Conservation (phyloP, 2,113 vertebrate species). For the Carassius auratus region DNA sequence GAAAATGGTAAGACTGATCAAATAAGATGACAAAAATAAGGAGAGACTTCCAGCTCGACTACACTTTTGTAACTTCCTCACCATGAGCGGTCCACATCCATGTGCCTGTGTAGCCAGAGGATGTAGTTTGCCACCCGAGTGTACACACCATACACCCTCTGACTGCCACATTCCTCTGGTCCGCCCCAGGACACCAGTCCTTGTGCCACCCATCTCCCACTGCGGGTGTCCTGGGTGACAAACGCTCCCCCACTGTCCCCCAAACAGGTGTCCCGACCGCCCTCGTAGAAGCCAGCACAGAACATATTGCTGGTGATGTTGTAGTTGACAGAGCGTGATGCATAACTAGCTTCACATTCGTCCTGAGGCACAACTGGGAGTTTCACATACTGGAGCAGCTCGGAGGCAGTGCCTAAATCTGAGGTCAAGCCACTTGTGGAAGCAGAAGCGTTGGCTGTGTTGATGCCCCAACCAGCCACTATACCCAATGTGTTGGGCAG, state of each 20-base stretch:
- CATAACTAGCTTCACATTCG: slow-evolving; percentile 89
- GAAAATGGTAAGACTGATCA: not conserved
- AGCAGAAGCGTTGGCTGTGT: slow-evolving; percentile 81
- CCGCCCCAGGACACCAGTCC: slow-evolving; percentile 96
- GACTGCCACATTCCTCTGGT: slow-evolving; percentile 92
- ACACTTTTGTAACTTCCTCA: not conserved
- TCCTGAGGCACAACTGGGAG: slow-evolving; percentile 89
- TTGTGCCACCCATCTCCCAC: slow-evolving; percentile 84
- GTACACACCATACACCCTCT: slow-evolving; percentile 94
- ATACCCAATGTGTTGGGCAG: slow-evolving; percentile 83
- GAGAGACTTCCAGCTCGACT: not conserved
- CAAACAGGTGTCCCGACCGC: slow-evolving; percentile 91
- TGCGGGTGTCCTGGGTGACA: slow-evolving; percentile 79
- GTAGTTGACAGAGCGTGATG: slow-evolving; percentile 86
- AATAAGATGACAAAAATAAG: not conserved
- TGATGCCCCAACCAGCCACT: slow-evolving; percentile 96
- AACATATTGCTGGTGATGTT: slow-evolving; percentile 97
- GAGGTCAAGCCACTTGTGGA: slow-evolving; percentile 76
- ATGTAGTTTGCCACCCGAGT: slow-evolving; percentile 88
- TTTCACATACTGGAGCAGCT: slow-evolving; percentile 91
- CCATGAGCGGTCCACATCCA: slow-evolving; percentile 56
- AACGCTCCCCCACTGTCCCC: slow-evolving; percentile 96
- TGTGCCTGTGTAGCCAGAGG: slow-evolving; percentile 82
- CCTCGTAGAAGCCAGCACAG: slow-evolving; percentile 91
- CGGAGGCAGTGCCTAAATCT: slow-evolving; percentile 77